phyloP scores from a whole-genome alignment of 2,113 vertebrate genomes.

The Typhlomys cinereus region DNA sequence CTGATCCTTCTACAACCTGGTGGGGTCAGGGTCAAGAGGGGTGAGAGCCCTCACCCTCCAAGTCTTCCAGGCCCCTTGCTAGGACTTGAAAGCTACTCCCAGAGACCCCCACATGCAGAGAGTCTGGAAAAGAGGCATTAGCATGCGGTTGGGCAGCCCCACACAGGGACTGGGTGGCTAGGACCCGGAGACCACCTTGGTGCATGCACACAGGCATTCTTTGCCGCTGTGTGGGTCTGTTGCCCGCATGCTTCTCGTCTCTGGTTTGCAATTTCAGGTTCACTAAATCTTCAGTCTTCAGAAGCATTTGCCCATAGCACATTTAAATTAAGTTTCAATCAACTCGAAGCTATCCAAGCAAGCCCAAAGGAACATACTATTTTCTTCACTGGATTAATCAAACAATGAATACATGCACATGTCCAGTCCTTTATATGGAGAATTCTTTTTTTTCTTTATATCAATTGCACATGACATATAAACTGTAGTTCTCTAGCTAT shows the following conservation, averaged over 20 bases:
- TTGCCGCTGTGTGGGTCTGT: background rate
- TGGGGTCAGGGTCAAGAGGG: no score
- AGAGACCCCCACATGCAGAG: background rate
- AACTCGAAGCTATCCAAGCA: background rate
- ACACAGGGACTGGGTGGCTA: background rate
- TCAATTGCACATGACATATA: background rate
- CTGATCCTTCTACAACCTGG: no score
- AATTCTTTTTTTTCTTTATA: background rate
- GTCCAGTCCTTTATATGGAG: background rate
- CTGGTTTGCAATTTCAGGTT: constrained; percentile 37
- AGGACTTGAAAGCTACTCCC: background rate
- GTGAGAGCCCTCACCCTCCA: no score
- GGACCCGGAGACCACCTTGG: background rate
- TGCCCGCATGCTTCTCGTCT: background rate
- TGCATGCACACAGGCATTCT: background rate
- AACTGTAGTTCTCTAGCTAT: background rate
- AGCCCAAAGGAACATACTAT: background rate
- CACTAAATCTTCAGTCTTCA: constrained; percentile 27
- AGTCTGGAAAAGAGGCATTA: background rate
- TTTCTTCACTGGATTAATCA: constrained; percentile 48
- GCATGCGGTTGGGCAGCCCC: background rate
- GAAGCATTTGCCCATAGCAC: constrained; percentile 23
- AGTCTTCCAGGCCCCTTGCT: no score
- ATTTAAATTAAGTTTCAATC: constrained; percentile 43
- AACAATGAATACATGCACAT: constrained; percentile 1